phyloP scores from a whole-genome alignment of 2,113 vertebrate species.

The Merops nubicus region DNA sequence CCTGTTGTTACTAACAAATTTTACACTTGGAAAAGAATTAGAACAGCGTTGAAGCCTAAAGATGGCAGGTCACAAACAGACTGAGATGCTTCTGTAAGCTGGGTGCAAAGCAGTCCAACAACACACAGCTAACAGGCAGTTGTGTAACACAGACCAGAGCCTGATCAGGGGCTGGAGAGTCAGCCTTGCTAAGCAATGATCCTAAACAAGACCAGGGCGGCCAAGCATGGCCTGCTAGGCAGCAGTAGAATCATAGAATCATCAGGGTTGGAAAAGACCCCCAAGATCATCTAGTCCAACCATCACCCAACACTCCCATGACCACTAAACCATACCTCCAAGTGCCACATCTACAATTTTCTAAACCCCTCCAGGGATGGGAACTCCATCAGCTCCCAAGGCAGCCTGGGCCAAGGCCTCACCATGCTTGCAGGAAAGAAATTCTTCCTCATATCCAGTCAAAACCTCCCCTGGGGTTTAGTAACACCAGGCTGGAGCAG shows the following conservation, averaged over 20 bases:
- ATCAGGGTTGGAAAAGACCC: too few species aligned
- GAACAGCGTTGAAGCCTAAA: not conserved
- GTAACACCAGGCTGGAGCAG: rapidly evolving
- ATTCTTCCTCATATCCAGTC: too few species aligned
- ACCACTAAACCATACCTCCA: too few species aligned
- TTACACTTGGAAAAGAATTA: not conserved
- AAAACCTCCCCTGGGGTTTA: too few species aligned
- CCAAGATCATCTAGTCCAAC: too few species aligned
- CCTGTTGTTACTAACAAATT: rapidly evolving
- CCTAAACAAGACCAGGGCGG: not conserved
- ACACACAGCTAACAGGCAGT: rapidly evolving
- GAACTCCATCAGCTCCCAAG: too few species aligned
- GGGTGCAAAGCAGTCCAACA: rapidly evolving
- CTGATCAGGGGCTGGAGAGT: not conserved
- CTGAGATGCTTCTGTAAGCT: not conserved
- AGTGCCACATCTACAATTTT: too few species aligned
- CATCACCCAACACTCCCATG: too few species aligned
- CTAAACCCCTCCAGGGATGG: too few species aligned
- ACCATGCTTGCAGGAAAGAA: too few species aligned
- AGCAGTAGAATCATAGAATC: too few species aligned
- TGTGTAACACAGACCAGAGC: not conserved
- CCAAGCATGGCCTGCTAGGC: not conserved
- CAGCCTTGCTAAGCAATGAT: not conserved
- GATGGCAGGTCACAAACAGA: not conserved
- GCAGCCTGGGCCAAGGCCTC: too few species aligned